Evolutionary conservation across 2,888 invertebrate species (phyloP).

Genomic region (Trichogramma evanescens): DNA sequence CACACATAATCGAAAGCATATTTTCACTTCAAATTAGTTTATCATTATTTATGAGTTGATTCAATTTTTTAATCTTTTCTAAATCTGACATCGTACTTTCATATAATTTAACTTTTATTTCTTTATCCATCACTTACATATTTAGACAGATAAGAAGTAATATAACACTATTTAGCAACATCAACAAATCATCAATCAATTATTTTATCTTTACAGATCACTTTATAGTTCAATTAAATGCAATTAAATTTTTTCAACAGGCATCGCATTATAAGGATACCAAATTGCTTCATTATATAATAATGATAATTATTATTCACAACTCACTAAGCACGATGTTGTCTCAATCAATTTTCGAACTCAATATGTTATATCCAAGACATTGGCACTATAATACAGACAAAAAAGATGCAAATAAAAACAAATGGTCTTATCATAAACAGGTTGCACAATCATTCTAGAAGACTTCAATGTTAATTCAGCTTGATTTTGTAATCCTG

Average conservation of each 20-base stretch:
- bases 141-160: not conserved
- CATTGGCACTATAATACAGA: constrained; percentile 19
- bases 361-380: constrained; percentile 11
- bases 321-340: constrained; percentile 10
- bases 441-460: too few relatives aligned
- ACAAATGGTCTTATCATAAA: not conserved
- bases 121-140: constrained; percentile 9
- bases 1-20: constrained; percentile 4
- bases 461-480: too few relatives aligned
- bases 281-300: constrained; percentile 6
- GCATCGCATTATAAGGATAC: constrained; percentile 6
- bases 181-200: constrained; percentile 18
- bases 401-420: constrained; percentile 7
- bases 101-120: constrained; percentile 4
- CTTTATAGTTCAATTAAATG: constrained; percentile 5
- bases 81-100: constrained; percentile 12
- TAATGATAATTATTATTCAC: constrained; percentile 5
- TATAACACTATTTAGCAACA: constrained; percentile 16
- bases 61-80: not conserved
- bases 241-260: constrained; percentile 19
- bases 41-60: not conserved
- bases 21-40: constrained; percentile 9
- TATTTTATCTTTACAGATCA: not conserved
- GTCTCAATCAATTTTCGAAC: constrained; percentile 12
- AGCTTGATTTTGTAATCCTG: too few relatives aligned